phyloP scores from a whole-genome alignment of 2,888 invertebrate species.

The Hypsopygia costalis region DNA sequence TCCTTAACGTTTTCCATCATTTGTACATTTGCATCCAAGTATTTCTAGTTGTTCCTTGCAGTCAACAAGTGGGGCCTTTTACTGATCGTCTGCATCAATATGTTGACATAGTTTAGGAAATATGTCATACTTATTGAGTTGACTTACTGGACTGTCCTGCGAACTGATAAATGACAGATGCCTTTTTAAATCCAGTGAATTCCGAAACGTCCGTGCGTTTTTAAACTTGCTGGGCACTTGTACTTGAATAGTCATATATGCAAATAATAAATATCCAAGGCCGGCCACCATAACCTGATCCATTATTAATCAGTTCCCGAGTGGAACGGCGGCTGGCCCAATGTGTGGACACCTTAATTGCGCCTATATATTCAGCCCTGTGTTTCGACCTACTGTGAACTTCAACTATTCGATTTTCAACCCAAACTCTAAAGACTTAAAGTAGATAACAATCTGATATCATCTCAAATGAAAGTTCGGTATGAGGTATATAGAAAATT shows the following conservation, averaged over 20 bases:
- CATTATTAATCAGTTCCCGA: constrained; percentile 6
- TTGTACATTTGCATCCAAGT: no score
- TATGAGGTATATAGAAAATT: constrained; percentile 3
- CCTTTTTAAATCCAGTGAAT: no score
- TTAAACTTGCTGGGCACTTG: no score
- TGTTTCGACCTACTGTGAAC: neutral
- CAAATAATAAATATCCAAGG: constrained; percentile 2
- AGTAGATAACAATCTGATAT: neutral
- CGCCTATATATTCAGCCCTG: constrained; percentile 4
- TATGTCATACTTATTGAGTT: no score
- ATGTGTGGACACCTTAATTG: constrained; percentile 7
- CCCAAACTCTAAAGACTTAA: neutral
- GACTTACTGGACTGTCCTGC: no score
- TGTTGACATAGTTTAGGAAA: no score
- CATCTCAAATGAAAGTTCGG: neutral
- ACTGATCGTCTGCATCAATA: no score
- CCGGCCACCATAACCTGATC: constrained; percentile 2
- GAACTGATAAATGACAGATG: no score
- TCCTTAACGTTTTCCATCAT: no score
- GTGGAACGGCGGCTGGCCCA: neutral
- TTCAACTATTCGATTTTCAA: neutral
- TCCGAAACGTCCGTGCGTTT: no score
- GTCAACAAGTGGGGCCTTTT: no score
- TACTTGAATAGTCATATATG: constrained; percentile 1
- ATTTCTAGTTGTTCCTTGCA: no score